Conservation (phyloP, 2,797 vertebrate genomes). For the Thamnophis elegans region DNA sequence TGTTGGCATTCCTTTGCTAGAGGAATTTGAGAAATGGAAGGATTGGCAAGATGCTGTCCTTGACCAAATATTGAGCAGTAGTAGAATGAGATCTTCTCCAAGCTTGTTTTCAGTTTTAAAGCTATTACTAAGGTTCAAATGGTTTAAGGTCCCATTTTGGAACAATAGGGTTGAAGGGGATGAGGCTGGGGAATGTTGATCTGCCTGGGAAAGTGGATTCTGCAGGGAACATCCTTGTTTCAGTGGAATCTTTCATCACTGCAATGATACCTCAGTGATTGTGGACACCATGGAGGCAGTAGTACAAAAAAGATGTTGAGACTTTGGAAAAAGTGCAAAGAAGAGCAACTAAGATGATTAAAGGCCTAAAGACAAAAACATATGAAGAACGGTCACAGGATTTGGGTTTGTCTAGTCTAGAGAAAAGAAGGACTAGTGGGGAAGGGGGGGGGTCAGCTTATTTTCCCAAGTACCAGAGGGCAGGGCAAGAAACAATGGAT, state of each 20-base stretch:
- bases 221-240: neutral
- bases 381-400: too few species aligned
- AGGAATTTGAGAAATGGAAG: neutral
- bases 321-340: too few species aligned
- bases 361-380: too few species aligned
- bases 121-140: neutral
- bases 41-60: neutral
- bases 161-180: neutral
- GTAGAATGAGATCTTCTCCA: neutral
- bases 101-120: neutral
- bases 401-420: too few species aligned
- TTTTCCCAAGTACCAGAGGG: too few species aligned
- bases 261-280: neutral
- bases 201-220: neutral
- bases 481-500: too few species aligned
- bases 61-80: neutral
- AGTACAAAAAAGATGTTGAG: too few species aligned
- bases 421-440: too few species aligned
- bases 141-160: neutral
- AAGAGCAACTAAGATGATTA: too few species aligned
- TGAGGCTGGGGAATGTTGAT: neutral
- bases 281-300: neutral
- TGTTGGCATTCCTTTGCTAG: neutral
- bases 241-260: neutral
- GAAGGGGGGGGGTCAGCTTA: too few species aligned